phyloP scores from a whole-genome alignment of 2,888 invertebrate genomes.

The Trisateles emortualis region DNA sequence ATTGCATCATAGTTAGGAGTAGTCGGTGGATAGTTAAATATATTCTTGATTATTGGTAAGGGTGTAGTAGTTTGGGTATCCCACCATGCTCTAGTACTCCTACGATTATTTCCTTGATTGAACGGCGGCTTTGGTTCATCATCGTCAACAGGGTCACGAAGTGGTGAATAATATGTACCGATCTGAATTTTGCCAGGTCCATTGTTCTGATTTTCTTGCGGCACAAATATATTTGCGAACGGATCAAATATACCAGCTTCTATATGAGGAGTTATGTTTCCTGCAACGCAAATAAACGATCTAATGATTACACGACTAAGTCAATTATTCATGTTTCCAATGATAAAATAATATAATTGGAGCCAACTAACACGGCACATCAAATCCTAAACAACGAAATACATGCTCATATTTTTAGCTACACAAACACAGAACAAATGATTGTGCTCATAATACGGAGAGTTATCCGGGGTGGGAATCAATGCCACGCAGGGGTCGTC shows the following conservation, averaged over 20 bases:
- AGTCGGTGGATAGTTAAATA: constrained; percentile 1
- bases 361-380: too few relatives aligned
- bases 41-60: constrained; percentile 4
- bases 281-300: constrained; percentile 17
- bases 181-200: neutral
- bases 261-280: neutral
- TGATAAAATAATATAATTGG: too few relatives aligned
- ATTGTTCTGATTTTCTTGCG: neutral
- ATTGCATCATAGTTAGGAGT: constrained; percentile 21
- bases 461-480: too few relatives aligned
- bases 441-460: too few relatives aligned
- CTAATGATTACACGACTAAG: neutral
- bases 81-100: neutral
- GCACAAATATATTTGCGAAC: constrained; percentile 17
- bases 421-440: too few relatives aligned
- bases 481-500: too few relatives aligned
- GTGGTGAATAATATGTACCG: constrained; percentile 7
- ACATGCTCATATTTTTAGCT: too few relatives aligned
- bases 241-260: constrained; percentile 23
- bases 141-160: constrained; percentile 1
- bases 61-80: neutral
- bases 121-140: neutral
- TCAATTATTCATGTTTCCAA: too few relatives aligned
- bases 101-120: neutral
- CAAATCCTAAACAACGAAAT: too few relatives aligned